Conservation (phyloP, 2,888 invertebrate species). For the Lochmaea capreae region DNA sequence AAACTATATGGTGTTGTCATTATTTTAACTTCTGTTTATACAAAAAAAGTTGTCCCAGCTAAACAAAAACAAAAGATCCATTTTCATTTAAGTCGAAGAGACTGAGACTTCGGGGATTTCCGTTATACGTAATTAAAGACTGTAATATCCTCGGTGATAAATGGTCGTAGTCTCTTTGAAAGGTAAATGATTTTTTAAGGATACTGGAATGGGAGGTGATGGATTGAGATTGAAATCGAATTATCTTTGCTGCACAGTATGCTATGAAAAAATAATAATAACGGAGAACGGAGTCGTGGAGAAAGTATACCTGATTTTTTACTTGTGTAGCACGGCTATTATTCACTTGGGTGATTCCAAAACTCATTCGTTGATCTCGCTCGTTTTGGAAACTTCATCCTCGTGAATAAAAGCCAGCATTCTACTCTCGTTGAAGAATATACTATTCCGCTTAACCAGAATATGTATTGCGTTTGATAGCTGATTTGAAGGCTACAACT, state of each 20-base stretch:
- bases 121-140: background rate
- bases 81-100: background rate
- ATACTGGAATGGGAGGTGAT: background rate
- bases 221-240: background rate
- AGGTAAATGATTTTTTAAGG: background rate
- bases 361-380: no score
- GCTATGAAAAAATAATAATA: background rate
- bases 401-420: no score
- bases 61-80: background rate
- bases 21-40: background rate
- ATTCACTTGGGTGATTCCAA: no score
- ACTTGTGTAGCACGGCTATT: no score
- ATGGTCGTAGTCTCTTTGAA: background rate
- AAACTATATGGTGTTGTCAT: background rate
- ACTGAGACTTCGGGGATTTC: background rate
- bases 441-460: no score
- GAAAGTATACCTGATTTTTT: no score
- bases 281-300: no score
- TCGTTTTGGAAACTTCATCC: no score
- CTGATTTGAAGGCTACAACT: no score
- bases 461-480: no score
- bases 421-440: no score
- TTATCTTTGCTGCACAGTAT: background rate
- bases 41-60: background rate
- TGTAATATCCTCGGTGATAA: background rate